Evolutionary conservation across 1,140 invertebrate species (phyloP), one percentile per base, ranked within the genome.

Genomic region (Cotesia typhae): DNA sequence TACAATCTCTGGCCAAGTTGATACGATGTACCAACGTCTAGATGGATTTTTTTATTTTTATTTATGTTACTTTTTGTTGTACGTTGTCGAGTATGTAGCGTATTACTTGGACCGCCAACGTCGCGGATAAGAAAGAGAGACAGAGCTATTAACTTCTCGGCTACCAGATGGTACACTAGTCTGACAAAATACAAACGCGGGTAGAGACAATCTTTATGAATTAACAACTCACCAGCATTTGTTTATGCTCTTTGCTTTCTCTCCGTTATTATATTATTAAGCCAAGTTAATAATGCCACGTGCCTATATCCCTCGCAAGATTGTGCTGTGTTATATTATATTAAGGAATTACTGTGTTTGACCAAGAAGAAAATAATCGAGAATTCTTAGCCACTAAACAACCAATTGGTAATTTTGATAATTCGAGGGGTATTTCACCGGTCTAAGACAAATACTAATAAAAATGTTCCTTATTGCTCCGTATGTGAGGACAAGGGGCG

Each of bases 131-230:
- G 5, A 47, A 7, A 47, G 41, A 41, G 4, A 47, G 41, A 47
- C 41, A 6, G 41, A 38, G 36, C 17, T 67, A 52, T 28, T 12
- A 4, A 7, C 3, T 47, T 64, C 70, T 59, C 72, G 72, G 66
- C 74, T 70, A 73, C 71, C 75, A 77, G 75, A 76, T 75, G 73
- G 74, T 74, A 73, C 41, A 37, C 68, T 28, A 47, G 6, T 47
- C 41, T 10, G 41, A 47, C 41, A 47, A 47, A 47, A 47, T 66
- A 72, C 75, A 74, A 71, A 73, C 69, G 52, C 52, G 51, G 53
- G 70, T 28, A 28, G 28, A 57, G 70, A 75, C 61, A 71, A 71
- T 71, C 69, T 70, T 52, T 12, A 35, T 55, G 4, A 9, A 4
- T 47, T 28, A 28, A 28, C 28, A 28, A 28, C 28, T 28, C 28